Conservation (phyloP, 2,797 vertebrate species). For the Characodon lateralis region DNA sequence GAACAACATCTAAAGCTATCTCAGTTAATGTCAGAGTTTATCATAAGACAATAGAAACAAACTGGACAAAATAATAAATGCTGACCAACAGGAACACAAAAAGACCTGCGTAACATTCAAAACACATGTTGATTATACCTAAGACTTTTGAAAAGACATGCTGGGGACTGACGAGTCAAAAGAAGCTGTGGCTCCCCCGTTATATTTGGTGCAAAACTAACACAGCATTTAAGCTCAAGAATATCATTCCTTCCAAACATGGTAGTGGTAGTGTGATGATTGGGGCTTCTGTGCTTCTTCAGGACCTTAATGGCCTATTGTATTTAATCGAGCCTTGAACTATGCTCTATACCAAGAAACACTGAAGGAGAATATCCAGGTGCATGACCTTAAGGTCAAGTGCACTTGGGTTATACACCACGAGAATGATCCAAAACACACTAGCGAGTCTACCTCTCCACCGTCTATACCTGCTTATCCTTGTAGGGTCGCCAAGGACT, state of each 20-base stretch:
- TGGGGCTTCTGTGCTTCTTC: background rate
- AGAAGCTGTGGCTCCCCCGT: background rate
- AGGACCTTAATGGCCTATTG: background rate
- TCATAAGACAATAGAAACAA: background rate
- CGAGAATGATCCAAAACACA: background rate
- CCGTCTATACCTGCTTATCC: background rate
- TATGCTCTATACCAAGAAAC: background rate
- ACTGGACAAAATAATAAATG: background rate
- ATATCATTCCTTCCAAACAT: background rate
- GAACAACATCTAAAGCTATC: background rate
- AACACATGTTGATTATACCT: background rate
- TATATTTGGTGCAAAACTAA: background rate
- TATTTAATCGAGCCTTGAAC: background rate
- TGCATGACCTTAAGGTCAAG: background rate
- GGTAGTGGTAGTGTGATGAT: background rate
- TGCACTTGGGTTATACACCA: background rate
- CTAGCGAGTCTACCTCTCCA: background rate
- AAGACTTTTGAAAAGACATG: background rate
- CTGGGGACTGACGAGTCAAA: background rate
- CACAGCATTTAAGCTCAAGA: background rate
- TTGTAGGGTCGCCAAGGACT: background rate
- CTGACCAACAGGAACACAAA: background rate
- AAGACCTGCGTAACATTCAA: background rate
- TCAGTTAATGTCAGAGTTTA: background rate
- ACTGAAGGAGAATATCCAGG: background rate